phyloP scores from a whole-genome alignment of 1,140 invertebrate genomes.

The Lepidostoma basale region DNA sequence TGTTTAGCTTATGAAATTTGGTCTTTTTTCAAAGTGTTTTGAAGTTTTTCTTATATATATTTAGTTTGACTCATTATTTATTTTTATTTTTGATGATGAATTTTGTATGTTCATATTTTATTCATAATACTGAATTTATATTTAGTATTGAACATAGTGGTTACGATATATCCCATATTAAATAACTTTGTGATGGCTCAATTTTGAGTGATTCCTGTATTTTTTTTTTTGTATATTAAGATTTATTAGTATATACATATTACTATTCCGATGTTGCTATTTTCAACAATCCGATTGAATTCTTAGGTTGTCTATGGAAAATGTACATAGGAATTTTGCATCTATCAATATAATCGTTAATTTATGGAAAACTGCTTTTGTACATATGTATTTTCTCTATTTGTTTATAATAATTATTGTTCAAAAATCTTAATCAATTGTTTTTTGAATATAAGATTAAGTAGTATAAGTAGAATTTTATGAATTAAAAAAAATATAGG shows the following conservation, averaged over 20 bases:
- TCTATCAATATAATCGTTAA: neutral
- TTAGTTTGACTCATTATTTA: too few relatives aligned
- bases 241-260: neutral
- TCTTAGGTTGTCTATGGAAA: neutral
- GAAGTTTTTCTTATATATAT: too few relatives aligned
- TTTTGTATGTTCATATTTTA: too few relatives aligned
- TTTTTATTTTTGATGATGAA: too few relatives aligned
- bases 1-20: too few relatives aligned
- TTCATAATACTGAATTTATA: too few relatives aligned
- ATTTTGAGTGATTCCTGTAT: slow-evolving; percentile 40
- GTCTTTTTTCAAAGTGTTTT: too few relatives aligned
- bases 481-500: slow-evolving; percentile 39
- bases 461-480: slow-evolving; percentile 38
- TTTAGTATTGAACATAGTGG: too few relatives aligned
- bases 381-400: slow-evolving; percentile 10
- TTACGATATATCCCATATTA: too few relatives aligned
- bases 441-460: slow-evolving; percentile 1
- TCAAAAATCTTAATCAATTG: neutral
- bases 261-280: slow-evolving; percentile 14
- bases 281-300: slow-evolving; percentile 13
- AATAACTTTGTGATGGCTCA: slow-evolving; percentile 38
- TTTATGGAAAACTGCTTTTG: slow-evolving; percentile 22
- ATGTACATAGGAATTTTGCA: slow-evolving; percentile 6
- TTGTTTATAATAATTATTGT: slow-evolving; percentile 8
- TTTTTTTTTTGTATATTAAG: slow-evolving; percentile 16